Percentiles rank a stretch among this genome's conserved stretches.
These are phyloP conservation scores for Auanema freiburgensis DNA, from an alignment of 2,888 invertebrate species.

Conservation along the genomic window DNA sequence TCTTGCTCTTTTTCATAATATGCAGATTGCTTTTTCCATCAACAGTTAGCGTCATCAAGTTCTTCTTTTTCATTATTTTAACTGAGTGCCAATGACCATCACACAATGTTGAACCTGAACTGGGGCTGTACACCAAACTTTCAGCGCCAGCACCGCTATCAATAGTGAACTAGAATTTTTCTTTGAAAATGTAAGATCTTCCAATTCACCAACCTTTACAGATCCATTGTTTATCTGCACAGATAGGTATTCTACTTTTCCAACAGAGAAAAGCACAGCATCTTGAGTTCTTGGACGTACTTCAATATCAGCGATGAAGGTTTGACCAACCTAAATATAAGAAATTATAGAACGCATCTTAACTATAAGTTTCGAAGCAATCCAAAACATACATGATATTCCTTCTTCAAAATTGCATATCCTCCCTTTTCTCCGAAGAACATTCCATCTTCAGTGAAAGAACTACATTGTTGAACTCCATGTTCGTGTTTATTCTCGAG, in stretches of 20 bases:
- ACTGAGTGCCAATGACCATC: constrained; percentile 94
- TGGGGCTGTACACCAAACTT: constrained; percentile 63
- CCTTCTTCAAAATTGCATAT: constrained; percentile 62
- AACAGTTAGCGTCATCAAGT: constrained; percentile 83
- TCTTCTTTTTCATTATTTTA: constrained; percentile 81
- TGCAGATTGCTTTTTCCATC: constrained; percentile 79
- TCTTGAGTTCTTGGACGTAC: constrained; percentile 57
- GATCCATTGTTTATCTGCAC: constrained; percentile 76
- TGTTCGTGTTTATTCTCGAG: constrained; percentile 43
- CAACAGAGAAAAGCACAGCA: constrained; percentile 60
- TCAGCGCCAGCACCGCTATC: constrained; percentile 74
- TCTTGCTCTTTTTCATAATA: constrained; percentile 72
- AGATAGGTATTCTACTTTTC: constrained; percentile 76
- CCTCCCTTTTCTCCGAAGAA: constrained; percentile 67
- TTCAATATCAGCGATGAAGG: constrained; percentile 59
- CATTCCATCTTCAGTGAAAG: constrained; percentile 65
- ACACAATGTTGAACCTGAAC: constrained; percentile 73
- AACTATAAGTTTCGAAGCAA: not conserved
- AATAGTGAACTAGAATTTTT: constrained; percentile 53
- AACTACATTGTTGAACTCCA: constrained; percentile 62
- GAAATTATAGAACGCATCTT: too few relatives aligned
- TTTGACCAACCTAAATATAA: constrained; percentile 36
- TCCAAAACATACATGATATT: constrained; percentile 26
- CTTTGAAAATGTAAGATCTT: not conserved
- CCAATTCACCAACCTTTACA: constrained; percentile 18